These are phyloP conservation scores for Malurus splendens DNA, from an alignment of 2,797 vertebrate species.

Conservation along the genomic window DNA sequence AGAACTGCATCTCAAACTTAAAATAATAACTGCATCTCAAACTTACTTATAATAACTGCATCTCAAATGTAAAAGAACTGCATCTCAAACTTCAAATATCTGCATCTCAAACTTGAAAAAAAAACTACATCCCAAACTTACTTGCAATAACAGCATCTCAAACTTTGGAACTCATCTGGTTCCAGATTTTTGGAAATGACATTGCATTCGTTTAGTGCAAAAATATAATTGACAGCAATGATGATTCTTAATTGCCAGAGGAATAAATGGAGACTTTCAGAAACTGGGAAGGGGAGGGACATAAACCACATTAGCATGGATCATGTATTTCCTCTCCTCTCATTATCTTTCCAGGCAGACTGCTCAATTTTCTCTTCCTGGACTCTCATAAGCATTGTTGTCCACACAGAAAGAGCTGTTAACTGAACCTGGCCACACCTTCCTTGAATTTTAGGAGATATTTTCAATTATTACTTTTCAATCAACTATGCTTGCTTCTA, in stretches of 20 bases:
- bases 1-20: too few relatives aligned
- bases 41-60: too few relatives aligned
- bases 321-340: not conserved
- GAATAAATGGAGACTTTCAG: not conserved
- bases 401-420: not conserved
- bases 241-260: not conserved
- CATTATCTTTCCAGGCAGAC: not conserved
- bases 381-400: not conserved
- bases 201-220: not conserved
- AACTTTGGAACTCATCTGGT: not conserved
- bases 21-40: too few relatives aligned
- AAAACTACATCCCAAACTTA: too few relatives aligned
- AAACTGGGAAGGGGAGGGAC: not conserved
- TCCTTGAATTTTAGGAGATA: not conserved
- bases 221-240: not conserved
- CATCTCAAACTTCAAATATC: too few relatives aligned
- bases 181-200: not conserved
- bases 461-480: not conserved
- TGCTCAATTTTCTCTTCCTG: not conserved
- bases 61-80: too few relatives aligned
- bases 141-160: not conserved
- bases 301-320: not conserved
- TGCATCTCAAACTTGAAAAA: too few relatives aligned
- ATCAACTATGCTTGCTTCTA: not conserved
- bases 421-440: not conserved